Percentiles rank a stretch among this genome's conserved stretches.
Conservation (phyloP, 2,888 invertebrate genomes). For the Muscina levida region DNA sequence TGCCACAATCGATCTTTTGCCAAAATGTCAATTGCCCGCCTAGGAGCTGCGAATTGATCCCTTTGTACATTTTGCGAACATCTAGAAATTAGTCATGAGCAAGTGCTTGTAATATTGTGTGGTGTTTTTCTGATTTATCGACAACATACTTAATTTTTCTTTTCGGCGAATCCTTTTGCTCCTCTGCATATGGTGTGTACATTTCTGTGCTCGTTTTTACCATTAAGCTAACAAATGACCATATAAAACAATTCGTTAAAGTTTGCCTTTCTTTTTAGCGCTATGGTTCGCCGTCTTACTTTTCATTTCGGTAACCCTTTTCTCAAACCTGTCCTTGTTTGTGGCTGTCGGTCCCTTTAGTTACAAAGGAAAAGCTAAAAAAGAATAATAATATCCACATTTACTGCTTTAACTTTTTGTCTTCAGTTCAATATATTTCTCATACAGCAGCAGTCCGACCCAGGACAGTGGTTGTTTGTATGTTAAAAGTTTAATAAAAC, state of each 20-base stretch:
- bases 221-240: conserved; percentile 79
- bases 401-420: background rate
- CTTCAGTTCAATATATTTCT: conserved; percentile 43
- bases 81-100: no score
- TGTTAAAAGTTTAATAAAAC: conserved; percentile 33
- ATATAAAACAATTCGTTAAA: conserved; percentile 79
- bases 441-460: conserved; percentile 54
- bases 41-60: no score
- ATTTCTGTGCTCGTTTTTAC: conserved; percentile 73
- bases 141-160: no score
- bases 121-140: no score
- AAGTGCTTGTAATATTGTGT: no score
- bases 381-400: conserved; percentile 24
- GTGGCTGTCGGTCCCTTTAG: background rate
- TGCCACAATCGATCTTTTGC: no score
- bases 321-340: conserved; percentile 21
- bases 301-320: conserved; percentile 24
- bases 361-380: conserved; percentile 16
- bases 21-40: no score
- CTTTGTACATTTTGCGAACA: no score
- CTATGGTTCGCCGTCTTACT: conserved; percentile 33
- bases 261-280: conserved; percentile 65
- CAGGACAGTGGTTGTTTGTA: conserved; percentile 21
- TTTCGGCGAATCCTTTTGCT: no score
- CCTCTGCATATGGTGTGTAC: no score